Base-by-base conservation (phyloP, 2,113 vertebrate genomes). In the Hemichromis elongatus region DNA sequence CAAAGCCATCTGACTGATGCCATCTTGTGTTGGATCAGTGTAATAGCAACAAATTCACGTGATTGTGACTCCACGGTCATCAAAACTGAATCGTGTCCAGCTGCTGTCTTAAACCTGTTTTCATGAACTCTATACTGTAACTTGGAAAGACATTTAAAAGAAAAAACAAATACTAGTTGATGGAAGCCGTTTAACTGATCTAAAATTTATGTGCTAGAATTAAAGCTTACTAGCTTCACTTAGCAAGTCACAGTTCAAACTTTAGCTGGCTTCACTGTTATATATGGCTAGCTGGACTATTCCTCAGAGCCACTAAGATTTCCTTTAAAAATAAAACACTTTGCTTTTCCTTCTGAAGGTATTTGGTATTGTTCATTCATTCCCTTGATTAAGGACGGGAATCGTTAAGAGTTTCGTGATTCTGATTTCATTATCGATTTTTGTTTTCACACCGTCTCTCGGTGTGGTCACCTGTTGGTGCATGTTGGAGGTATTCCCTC, bases 261-360 rank as follows among this genome's bases (percentile, higher is more conserved):
- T 30, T 30, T 28, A 30, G 30, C 30, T 33, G 6, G 28, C 30
- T n/a, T 63, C 3, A 63, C 1, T n/a, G 35, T 35, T 63, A n/a
- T 37, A 63, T 63, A 21, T 0, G 4, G 8, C 11, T 40, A 0
- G 10, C 61, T 21, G 33, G 33, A 66, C 30, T 37, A 0, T 37
- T 63, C 4, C 1, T 37, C 59, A 21, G 30, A 63, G 59, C n/a
- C 19, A 0, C 6, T 63, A 19, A 37, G 33, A 37, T 63, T 63
- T 63, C 11, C 30, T 12, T 63, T 2, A 12, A 63, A 63, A 19
- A 63, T 2, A 1, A 4, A 6, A 33, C 0, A n/a, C 9, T 19
- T 61, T 61, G 1, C 57, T 35, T 63, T 63, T 35, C 59, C 59
- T 37, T 37, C 12, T 5, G 4, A n/a, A 37, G 18, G 59, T 37